phyloP scores from a whole-genome alignment of 1,140 invertebrate genomes.

The Teleopsis dalmanni region DNA sequence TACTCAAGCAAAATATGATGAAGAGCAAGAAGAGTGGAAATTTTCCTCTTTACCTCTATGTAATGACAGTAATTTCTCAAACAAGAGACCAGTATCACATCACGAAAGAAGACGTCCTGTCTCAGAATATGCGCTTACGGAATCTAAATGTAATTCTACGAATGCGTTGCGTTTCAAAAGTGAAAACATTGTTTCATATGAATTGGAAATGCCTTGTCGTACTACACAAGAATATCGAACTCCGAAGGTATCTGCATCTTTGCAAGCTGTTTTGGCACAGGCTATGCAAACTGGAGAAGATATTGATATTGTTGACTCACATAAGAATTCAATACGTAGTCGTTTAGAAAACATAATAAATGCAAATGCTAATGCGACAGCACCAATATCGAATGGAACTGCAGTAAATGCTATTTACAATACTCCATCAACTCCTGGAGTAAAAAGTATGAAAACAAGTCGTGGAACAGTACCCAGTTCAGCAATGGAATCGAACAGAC shows the following conservation, averaged over 20 bases:
- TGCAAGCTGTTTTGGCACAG: constrained; percentile 66
- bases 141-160: constrained; percentile 49
- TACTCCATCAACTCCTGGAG: constrained; percentile 8
- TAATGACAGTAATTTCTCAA: constrained; percentile 43
- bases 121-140: constrained; percentile 64
- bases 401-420: constrained; percentile 5
- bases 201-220: constrained; percentile 69
- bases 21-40: constrained; percentile 81
- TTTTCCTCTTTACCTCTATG: constrained; percentile 43
- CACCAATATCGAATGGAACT: constrained; percentile 5
- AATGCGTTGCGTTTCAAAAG: constrained; percentile 57
- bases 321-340: constrained; percentile 35
- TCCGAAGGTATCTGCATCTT: constrained; percentile 60
- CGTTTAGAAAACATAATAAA: constrained; percentile 42
- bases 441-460: constrained; percentile 28
- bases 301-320: constrained; percentile 50
- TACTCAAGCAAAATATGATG: constrained; percentile 72
- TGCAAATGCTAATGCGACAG: constrained; percentile 23
- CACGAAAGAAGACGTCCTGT: constrained; percentile 58
- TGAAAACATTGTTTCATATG: constrained; percentile 77
- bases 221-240: constrained; percentile 74
- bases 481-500: constrained; percentile 32
- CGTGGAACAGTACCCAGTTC: constrained; percentile 24
- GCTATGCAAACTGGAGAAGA: constrained; percentile 65
- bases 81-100: constrained; percentile 57